Conservation (phyloP, 2,888 invertebrate species). For the Macrosoma leucophasiata region DNA sequence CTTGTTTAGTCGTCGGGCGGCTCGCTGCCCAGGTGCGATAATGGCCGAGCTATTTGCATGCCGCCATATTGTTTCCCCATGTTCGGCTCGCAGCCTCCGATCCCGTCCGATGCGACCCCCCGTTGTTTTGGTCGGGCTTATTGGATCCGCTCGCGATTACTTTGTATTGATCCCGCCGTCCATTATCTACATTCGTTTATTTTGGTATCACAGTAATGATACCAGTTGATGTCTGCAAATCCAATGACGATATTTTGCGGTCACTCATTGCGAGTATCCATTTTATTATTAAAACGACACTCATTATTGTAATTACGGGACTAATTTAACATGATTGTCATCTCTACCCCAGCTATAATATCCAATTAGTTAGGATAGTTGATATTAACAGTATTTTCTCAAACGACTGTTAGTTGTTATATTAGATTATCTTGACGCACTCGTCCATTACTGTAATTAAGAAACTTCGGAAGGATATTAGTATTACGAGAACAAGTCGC, state of each 20-base stretch:
- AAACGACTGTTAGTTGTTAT: slow-evolving; percentile 36
- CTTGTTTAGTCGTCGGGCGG: slow-evolving; percentile 70
- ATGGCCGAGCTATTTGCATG: slow-evolving; percentile 75
- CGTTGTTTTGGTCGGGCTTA: slow-evolving; percentile 70
- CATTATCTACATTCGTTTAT: slow-evolving; percentile 73
- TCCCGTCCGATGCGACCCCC: slow-evolving; percentile 60
- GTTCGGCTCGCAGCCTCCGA: slow-evolving; percentile 57
- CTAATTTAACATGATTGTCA: too few relatives aligned
- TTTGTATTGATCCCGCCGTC: slow-evolving; percentile 73
- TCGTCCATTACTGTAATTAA: slow-evolving; percentile 52
- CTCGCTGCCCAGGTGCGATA: slow-evolving; percentile 74
- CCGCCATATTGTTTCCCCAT: slow-evolving; percentile 74
- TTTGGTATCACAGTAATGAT: slow-evolving; percentile 67
- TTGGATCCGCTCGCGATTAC: slow-evolving; percentile 74
- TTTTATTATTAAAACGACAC: too few relatives aligned
- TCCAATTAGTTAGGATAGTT: too few relatives aligned
- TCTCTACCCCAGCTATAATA: too few relatives aligned
- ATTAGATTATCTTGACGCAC: slow-evolving; percentile 50
- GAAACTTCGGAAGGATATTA: slow-evolving; percentile 36
- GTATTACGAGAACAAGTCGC: too few relatives aligned
- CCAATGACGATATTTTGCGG: too few relatives aligned
- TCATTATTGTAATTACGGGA: too few relatives aligned
- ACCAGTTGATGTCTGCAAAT: slow-evolving; percentile 55
- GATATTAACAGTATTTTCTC: slow-evolving; percentile 13
- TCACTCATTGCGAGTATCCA: too few relatives aligned